These are phyloP conservation scores for Zeuzera pyrina DNA, from an alignment of 2,888 invertebrate genomes.

Conservation along the genomic window DNA sequence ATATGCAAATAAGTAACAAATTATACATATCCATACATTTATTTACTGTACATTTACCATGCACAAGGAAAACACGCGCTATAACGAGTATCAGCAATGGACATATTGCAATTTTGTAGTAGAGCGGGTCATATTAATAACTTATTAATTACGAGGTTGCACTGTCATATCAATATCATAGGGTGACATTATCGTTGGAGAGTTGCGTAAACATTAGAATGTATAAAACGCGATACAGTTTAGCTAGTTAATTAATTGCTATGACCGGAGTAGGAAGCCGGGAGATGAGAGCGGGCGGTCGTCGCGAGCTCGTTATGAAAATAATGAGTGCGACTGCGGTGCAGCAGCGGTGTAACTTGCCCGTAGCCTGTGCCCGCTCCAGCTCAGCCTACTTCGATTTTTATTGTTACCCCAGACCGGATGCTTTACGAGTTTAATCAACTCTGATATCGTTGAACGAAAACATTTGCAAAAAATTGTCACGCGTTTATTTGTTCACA, in stretches of 20 bases:
- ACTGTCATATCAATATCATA: slow-evolving; percentile 50
- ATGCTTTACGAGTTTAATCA: slow-evolving; percentile 37
- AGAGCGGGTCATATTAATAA: slow-evolving; percentile 51
- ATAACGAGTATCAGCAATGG: too few species aligned
- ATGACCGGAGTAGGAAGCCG: slow-evolving; percentile 46
- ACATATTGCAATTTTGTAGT: too few species aligned
- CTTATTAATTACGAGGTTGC: slow-evolving; percentile 56
- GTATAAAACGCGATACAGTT: slow-evolving; percentile 69
- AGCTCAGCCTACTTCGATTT: slow-evolving; percentile 30
- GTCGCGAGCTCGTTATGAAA: slow-evolving; percentile 63
- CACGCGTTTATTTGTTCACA: too few species aligned
- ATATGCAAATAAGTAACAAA: too few species aligned
- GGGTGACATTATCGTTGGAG: slow-evolving; percentile 65
- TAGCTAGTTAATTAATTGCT: slow-evolving; percentile 69
- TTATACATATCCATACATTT: too few species aligned
- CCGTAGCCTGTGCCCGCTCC: too few species aligned
- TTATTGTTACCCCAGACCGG: slow-evolving; percentile 42
- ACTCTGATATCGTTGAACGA: slow-evolving; percentile 22
- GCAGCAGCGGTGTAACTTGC: too few species aligned
- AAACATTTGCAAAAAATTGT: too few species aligned
- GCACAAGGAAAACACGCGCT: too few species aligned
- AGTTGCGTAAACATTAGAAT: slow-evolving; percentile 67
- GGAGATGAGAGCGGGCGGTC: slow-evolving; percentile 22
- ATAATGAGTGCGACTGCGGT: slow-evolving; percentile 56
- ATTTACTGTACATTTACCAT: too few species aligned